Evolutionary conservation across 2,797 vertebrate species (phyloP), one percentile per base, ranked within the genome.

Genomic region (Sebastes matsubarae): DNA sequence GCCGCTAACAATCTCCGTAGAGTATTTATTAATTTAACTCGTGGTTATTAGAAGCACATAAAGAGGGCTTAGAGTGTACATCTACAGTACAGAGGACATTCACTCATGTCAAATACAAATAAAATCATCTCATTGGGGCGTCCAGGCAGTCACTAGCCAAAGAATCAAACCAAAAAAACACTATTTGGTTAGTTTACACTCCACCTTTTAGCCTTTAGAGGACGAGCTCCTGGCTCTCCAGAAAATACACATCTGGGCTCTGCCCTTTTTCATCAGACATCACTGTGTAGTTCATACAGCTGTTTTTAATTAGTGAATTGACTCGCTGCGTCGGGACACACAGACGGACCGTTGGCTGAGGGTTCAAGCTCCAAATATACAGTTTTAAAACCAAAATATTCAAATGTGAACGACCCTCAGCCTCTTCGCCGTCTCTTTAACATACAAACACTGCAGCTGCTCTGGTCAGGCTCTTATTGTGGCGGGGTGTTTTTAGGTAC

Each of bases 1-100:
- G 97, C 96, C 97, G 95, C 97, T 97, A 96, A 96, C 95, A 95
- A 94, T 95, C 95, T 96, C 94, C 96, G 30, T 89, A 92, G 72
- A 85, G 88, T 90, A 96, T 96, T 94, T 38, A 13, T 38, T 12
- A 11, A 34, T 34, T 36, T 93, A 27, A 93, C 94, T 94, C 87
- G 95, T 91, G 93, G 94, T 72, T 70, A 81, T 83, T 69, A 76
- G 71, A 71, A 84, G 84, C 83, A 70, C 60, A 50, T 30, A 69
- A 78, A 72, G 63, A 64, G 46, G 67, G 59, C 63, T 36, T 36
- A 12, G n/a, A 63, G 27, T 34, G 36, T 32, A 82, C 75, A 66
- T 69, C 59, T 76, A 6, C 16, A 72, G 59, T 27, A 74, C 76
- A 73, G 75, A 67, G 46, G 59, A 86, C 82, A 79, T 87, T 84